phyloP scores from a whole-genome alignment of 2,797 vertebrate genomes.

The Sorex maritimensis region DNA sequence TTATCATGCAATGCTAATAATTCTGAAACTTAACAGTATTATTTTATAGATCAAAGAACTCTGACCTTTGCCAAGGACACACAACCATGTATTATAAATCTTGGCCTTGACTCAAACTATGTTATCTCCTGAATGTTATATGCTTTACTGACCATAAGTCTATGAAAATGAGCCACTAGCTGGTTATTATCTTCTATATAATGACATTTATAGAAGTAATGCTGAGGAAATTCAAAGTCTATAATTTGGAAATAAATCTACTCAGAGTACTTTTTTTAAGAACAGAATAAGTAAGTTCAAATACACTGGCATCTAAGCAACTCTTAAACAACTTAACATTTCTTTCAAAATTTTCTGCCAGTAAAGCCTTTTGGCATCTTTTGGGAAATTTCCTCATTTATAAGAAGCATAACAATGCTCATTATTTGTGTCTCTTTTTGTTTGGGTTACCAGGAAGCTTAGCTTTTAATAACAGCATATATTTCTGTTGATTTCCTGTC shows the following conservation, averaged over 20 bases:
- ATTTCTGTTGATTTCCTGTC: conserved; percentile 33
- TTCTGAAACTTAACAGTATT: not conserved
- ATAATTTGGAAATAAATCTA: conserved; percentile 46
- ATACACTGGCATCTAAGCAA: conserved; percentile 38
- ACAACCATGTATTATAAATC: not conserved
- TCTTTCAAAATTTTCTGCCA: conserved; percentile 67
- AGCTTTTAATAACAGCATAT: not conserved
- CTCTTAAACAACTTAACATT: conserved; percentile 57
- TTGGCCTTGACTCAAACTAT: not conserved
- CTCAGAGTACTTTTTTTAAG: not conserved
- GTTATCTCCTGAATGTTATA: fast-evolving
- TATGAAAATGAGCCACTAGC: not conserved
- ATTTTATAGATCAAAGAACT: not conserved
- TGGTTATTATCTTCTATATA: not conserved
- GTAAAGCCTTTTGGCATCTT: conserved; percentile 49
- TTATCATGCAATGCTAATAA: not conserved
- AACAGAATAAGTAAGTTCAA: not conserved
- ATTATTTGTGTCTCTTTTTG: conserved; percentile 58
- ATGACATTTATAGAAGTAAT: not conserved
- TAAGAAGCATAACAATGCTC: conserved; percentile 32
- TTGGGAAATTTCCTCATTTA: conserved; percentile 44
- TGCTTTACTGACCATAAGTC: not conserved
- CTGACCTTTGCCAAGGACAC: not conserved
- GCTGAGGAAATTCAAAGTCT: not conserved
- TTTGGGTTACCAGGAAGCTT: conserved; percentile 69